Evolutionary conservation across 2,888 invertebrate genomes (phyloP), one percentile per base, ranked within the genome.

Genomic region (Orgyia antiqua): DNA sequence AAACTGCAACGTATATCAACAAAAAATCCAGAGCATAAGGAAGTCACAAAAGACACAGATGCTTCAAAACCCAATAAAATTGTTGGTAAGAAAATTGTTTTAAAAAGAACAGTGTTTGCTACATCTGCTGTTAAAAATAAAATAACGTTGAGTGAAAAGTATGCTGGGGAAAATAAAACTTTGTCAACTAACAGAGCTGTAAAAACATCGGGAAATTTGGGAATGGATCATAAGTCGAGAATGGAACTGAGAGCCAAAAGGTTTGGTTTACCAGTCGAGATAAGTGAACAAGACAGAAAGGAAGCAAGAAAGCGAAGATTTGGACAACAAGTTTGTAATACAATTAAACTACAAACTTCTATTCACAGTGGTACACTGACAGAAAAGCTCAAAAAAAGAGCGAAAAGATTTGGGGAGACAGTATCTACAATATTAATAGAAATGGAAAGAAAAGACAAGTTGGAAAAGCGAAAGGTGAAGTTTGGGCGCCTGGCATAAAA

Each of bases 351-450:
- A 11, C 51, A 58, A 13, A 45, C 45, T 2, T 60, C 32, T 13
- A 41, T 48, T 1, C 29, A 38, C 10, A 15, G 59, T 25, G 71
- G 67, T 8, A 54, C 70, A 19, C 52, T 71, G 24, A 60, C 75
- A 36, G 88, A 88, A 37, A 89, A 92, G 35, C 77, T 96, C 11
- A 95, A 95, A 61, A 92, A 94, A 58, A 87, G 96, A 45, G 95
- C 95, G 9, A 94, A 95, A 68, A 87, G 96, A 38, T 96, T 96
- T 82, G 96, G 96, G 3, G 89, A 90, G 28, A 92, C 93, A 0
- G 92, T 93, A 7, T 94, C 95, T 0, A 90, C 90, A 40, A 87
- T 90, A 18, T 89, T 93, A 77, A 89, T 90, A 5, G 92, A 91
- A 62, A 88, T 93, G 40, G 91, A 92, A 68, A 87, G 89, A 25